Evolutionary conservation across 2,888 invertebrate species (phyloP).

Genomic region (Blastobasis lacticolella): DNA sequence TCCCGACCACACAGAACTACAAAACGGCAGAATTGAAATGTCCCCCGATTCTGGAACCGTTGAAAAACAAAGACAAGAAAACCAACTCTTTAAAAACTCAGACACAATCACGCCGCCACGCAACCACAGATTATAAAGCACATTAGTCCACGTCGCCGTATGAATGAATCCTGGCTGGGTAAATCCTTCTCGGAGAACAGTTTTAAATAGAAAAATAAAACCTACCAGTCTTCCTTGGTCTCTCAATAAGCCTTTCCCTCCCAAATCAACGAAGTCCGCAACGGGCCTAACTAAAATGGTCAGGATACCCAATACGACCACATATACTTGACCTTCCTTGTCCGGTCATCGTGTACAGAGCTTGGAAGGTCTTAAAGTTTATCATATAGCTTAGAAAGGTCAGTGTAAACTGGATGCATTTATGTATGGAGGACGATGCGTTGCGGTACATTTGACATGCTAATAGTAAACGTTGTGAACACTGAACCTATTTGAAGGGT

Average conservation of each 20-base stretch:
- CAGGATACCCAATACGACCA: slow-evolving; percentile 10
- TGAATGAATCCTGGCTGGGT: slow-evolving; percentile 15
- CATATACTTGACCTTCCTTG: slow-evolving; percentile 8
- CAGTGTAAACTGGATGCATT: slow-evolving; percentile 14
- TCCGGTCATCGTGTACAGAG: not conserved
- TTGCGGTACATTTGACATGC: slow-evolving; percentile 29
- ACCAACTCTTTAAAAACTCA: not conserved
- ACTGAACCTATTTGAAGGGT: too few species aligned
- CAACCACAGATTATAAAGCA: not conserved
- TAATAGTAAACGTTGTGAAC: slow-evolving; percentile 15
- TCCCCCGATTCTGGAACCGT: too few species aligned
- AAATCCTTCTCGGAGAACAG: slow-evolving; percentile 9
- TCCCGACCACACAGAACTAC: too few species aligned
- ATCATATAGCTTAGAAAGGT: slow-evolving; percentile 10
- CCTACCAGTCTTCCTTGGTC: too few species aligned
- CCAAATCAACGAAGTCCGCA: too few species aligned
- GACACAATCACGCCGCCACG: not conserved
- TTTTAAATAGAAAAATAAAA: slow-evolving; percentile 17
- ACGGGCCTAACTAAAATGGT: too few species aligned
- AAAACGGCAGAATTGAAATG: too few species aligned
- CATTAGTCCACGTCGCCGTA: slow-evolving; percentile 24
- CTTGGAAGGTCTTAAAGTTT: slow-evolving; percentile 4
- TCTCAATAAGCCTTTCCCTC: too few species aligned
- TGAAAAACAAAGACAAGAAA: too few species aligned
- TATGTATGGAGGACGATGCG: slow-evolving; percentile 10